Percentiles rank a stretch among this genome's conserved stretches.
These are phyloP conservation scores for Homarus americanus DNA, from an alignment of 1,140 invertebrate genomes.

Conservation along the genomic window DNA sequence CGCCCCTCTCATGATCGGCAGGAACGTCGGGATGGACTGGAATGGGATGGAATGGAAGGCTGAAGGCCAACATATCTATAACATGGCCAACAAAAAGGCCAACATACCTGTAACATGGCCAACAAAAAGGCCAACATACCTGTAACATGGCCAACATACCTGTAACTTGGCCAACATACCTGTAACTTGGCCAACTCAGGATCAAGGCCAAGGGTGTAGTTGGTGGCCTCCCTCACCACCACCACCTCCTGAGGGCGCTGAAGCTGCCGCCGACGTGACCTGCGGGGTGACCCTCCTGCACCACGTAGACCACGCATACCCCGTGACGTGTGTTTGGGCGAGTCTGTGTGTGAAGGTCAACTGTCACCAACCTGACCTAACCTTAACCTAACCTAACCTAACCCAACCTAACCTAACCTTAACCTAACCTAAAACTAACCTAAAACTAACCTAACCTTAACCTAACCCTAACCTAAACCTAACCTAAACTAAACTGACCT, in stretches of 20 bases:
- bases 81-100: slow-evolving; percentile 80
- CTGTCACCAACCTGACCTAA: too few species aligned
- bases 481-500: too few species aligned
- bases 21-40: slow-evolving; percentile 88
- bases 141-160: slow-evolving; percentile 86
- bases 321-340: slow-evolving; percentile 69
- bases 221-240: slow-evolving; percentile 87
- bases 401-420: too few species aligned
- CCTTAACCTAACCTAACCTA: too few species aligned
- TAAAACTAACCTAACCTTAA: too few species aligned
- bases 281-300: slow-evolving; percentile 43
- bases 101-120: slow-evolving; percentile 83
- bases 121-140: slow-evolving; percentile 82
- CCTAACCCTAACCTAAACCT: too few species aligned
- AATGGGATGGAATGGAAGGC: neutral
- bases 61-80: slow-evolving; percentile 81
- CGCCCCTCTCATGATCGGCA: slow-evolving; percentile 94
- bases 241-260: slow-evolving; percentile 82
- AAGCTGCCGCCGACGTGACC: slow-evolving; percentile 5
- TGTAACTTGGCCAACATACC: slow-evolving; percentile 86
- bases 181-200: slow-evolving; percentile 88
- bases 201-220: slow-evolving; percentile 85
- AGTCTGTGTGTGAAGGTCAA: too few species aligned
- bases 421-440: too few species aligned
- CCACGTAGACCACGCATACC: slow-evolving; percentile 65